These are phyloP conservation scores for Umimayanthus kanabou DNA, from an alignment of 92 coral and sea anemone species.

Conservation along the genomic window DNA sequence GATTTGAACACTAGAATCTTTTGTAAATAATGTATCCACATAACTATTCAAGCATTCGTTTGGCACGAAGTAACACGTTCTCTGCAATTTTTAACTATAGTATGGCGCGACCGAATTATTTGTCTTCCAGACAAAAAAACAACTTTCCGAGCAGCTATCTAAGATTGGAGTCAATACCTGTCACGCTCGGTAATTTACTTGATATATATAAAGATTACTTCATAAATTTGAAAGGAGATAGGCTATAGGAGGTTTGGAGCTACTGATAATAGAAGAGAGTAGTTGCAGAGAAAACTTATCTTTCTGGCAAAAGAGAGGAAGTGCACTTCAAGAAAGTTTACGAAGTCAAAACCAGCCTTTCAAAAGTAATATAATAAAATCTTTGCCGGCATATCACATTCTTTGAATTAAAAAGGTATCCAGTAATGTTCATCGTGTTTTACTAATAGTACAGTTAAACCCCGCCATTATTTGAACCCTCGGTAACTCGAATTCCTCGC, in stretches of 20 bases:
- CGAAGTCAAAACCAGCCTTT: too few species aligned
- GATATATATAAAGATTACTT: slow-evolving; percentile 17
- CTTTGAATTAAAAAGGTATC: too few species aligned
- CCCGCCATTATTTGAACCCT: too few species aligned
- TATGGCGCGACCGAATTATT: not conserved
- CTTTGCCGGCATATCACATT: too few species aligned
- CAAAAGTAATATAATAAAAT: too few species aligned
- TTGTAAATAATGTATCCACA: not conserved
- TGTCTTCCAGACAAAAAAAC: not conserved
- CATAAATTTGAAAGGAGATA: slow-evolving; percentile 2
- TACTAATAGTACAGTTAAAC: too few species aligned
- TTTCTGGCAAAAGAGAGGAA: not conserved
- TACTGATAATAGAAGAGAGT: not conserved
- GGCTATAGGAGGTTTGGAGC: not conserved
- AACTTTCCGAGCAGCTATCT: not conserved
- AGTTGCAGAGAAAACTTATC: not conserved
- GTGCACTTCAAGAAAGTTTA: not conserved
- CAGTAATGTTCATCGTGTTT: too few species aligned
- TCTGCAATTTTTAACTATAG: not conserved
- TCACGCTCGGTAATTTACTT: slow-evolving; percentile 27
- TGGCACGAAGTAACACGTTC: slow-evolving; percentile 3
- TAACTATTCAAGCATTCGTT: slow-evolving; percentile 1
- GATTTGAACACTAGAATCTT: not conserved
- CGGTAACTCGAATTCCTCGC: too few species aligned
- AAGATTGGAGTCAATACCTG: not conserved